Percentiles rank a stretch among this genome's conserved stretches.
Conservation (phyloP, 2,888 invertebrate species). For the Rotaria macrura region DNA sequence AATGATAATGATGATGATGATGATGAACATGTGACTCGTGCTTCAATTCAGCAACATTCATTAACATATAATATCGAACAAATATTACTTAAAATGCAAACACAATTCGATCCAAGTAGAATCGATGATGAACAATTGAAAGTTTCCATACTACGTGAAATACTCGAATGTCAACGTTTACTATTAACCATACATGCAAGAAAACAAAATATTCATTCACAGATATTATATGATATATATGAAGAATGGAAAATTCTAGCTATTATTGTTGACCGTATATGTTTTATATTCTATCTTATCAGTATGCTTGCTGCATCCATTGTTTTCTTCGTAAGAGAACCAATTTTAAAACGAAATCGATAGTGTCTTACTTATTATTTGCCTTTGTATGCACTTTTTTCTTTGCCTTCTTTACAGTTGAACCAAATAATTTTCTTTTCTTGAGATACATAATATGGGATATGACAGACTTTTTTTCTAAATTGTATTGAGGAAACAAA, state of each 20-base stretch:
- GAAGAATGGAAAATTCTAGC: slow-evolving; percentile 32
- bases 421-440: not conserved
- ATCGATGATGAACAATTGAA: slow-evolving; percentile 32
- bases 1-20: not conserved
- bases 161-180: slow-evolving; percentile 32
- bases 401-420: too few relatives aligned
- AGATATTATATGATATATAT: slow-evolving; percentile 19
- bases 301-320: slow-evolving; percentile 4
- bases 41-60: not conserved
- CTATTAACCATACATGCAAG: slow-evolving; percentile 20
- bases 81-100: slow-evolving; percentile 30
- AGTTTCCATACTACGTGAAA: slow-evolving; percentile 28
- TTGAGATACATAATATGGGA: not conserved
- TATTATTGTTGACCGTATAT: slow-evolving; percentile 28
- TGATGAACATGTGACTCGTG: not conserved
- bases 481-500: too few relatives aligned
- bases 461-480: too few relatives aligned
- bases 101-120: slow-evolving; percentile 30
- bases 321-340: slow-evolving; percentile 7
- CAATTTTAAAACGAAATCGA: slow-evolving; percentile 18
- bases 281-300: slow-evolving; percentile 29
- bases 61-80: slow-evolving; percentile 26
- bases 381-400: not conserved
- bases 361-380: not conserved
- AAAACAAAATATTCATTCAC: not conserved